Evolutionary conservation across 1,140 invertebrate genomes (phyloP).

Genomic region (Diuraphis noxia): DNA sequence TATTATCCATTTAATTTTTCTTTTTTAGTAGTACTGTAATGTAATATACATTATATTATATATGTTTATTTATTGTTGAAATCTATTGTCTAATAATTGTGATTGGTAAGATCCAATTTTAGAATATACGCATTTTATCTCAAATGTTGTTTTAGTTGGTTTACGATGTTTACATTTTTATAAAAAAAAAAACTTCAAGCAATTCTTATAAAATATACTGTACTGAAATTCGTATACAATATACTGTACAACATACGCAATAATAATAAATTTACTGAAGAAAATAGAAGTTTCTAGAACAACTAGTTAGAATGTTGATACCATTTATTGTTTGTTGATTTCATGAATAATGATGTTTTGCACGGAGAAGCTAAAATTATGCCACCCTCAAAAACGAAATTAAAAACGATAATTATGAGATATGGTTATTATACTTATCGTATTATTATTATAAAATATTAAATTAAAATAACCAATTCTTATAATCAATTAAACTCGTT

Average conservation of each 20-base stretch:
- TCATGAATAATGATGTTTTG: not conserved
- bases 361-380: not conserved
- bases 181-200: not conserved
- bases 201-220: not conserved
- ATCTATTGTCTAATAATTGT: not conserved
- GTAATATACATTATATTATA: not conserved
- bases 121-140: not conserved
- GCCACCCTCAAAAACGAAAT: not conserved
- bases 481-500: not conserved
- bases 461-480: not conserved
- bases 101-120: not conserved
- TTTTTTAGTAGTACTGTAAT: not conserved
- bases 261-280: not conserved
- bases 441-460: not conserved
- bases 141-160: not conserved
- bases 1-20: not conserved
- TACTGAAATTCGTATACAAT: not conserved
- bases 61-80: no score
- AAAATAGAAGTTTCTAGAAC: not conserved
- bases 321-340: not conserved
- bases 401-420: not conserved
- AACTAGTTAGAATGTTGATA: not conserved
- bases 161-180: not conserved
- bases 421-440: not conserved
- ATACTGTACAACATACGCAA: not conserved